phyloP scores from a whole-genome alignment of 2,113 vertebrate species.

The Perccottus glenii region DNA sequence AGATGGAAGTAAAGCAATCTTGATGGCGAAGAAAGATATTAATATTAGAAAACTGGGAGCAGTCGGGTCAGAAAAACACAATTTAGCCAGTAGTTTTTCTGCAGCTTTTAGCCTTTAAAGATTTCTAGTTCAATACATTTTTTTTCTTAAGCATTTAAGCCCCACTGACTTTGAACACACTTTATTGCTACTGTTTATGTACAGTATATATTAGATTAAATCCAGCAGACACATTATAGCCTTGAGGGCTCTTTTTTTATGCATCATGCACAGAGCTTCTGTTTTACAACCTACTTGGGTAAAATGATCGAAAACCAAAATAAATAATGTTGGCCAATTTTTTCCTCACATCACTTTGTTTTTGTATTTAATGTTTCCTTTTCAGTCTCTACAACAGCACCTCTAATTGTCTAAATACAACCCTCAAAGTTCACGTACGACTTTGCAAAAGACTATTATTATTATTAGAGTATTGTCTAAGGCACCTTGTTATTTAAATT shows the following conservation, averaged over 20 bases:
- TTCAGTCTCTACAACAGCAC: slow-evolving; percentile 32
- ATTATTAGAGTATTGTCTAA: slow-evolving; percentile 43
- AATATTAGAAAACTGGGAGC: slow-evolving; percentile 42
- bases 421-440: slow-evolving; percentile 57
- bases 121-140: no score
- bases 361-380: slow-evolving; percentile 45
- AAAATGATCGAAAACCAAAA: neutral
- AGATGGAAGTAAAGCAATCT: slow-evolving; percentile 53
- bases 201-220: neutral
- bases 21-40: slow-evolving; percentile 54
- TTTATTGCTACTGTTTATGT: neutral
- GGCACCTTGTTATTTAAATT: slow-evolving; percentile 68
- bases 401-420: slow-evolving; percentile 66
- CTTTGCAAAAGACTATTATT: slow-evolving; percentile 32
- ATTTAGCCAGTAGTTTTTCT: slow-evolving; percentile 27
- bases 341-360: neutral
- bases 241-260: neutral
- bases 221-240: neutral
- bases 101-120: no score
- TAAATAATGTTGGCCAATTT: neutral
- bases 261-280: neutral
- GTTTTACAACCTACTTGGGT: slow-evolving; percentile 42
- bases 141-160: no score
- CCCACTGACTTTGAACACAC: neutral
- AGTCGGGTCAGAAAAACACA: slow-evolving; percentile 47